These are phyloP conservation scores for Chironomus tepperi DNA, from an alignment of 1,140 invertebrate species.

Conservation along the genomic window DNA sequence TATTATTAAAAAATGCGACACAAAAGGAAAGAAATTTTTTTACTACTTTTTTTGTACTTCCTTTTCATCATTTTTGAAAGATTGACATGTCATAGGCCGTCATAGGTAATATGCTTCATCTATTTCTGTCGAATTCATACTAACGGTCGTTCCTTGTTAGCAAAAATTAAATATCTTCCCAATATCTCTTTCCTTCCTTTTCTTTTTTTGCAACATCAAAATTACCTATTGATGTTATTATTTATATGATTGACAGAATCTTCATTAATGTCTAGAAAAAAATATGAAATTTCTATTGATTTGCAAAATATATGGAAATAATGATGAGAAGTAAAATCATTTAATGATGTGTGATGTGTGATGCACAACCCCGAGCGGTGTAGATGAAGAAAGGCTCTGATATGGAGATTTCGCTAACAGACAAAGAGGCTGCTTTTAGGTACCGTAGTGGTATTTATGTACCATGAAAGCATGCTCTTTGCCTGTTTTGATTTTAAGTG, in stretches of 20 bases:
- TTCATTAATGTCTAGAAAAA: background rate
- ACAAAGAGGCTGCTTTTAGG: too few relatives aligned
- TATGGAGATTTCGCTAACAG: too few relatives aligned
- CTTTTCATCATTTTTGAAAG: background rate
- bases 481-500: too few relatives aligned
- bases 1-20: background rate
- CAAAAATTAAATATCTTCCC: background rate
- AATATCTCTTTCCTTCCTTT: too few relatives aligned
- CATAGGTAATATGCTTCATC: constrained; percentile 1
- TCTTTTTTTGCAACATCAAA: too few relatives aligned
- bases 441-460: too few relatives aligned
- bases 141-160: background rate
- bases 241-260: constrained; percentile 8
- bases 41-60: too few relatives aligned
- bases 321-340: background rate
- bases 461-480: too few relatives aligned
- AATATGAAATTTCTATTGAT: background rate
- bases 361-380: too few relatives aligned
- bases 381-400: too few relatives aligned
- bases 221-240: background rate
- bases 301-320: background rate
- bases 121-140: too few relatives aligned
- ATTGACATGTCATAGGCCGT: constrained; percentile 11
- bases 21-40: background rate
- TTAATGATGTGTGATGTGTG: constrained; percentile 12